Evolutionary conservation across 2,888 invertebrate species (phyloP), one percentile per base, ranked within the genome.

Genomic region (Erebia aethiops): DNA sequence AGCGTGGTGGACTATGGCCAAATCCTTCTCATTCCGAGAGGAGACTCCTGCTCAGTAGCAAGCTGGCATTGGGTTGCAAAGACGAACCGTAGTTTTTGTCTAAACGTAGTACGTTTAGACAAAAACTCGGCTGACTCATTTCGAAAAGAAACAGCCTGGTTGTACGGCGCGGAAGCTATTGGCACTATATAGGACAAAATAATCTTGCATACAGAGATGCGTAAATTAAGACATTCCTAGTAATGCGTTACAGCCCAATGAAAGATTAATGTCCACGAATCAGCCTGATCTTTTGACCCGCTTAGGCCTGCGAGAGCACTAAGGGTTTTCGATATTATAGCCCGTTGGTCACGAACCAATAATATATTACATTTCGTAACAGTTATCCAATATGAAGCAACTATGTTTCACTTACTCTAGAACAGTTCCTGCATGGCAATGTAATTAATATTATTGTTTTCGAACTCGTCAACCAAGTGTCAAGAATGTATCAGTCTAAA

Each of bases 211-310:
- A 18, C 21, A 9, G 16, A 57, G n/a, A 2, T 57, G 49, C 57
- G 56, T 49, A 13, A 58, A 57, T 57, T 56, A 43, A 57, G 43
- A 56, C 46, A 41, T 66, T 26, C 7, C 2, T 41, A 65, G 52
- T 43, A 21, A 43, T 2, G 43, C 35, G 41, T 26, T 58, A 26
- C 46, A 26, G 46, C 21, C 14, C 11, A 41, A 54, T 54, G 16
- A 46, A 58, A 58, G 26, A 67, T 58, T 35, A 49, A 67, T 67
- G 14, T 18, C 41, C 51, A 16, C 49, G 57, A 49, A 49, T 58
- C 10, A 14, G 41, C 9, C 49, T 67, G 16, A 67, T 57, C 67
- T 67, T 46, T 58, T 58, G 67, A 67, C 67, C 67, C 46, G 57
- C 46, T 14, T n/a, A 66, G 57, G 16, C 56, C 58, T 62, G 46